Evolutionary conservation across 2,888 invertebrate species (phyloP).

Genomic region (Acrobasis consociella): DNA sequence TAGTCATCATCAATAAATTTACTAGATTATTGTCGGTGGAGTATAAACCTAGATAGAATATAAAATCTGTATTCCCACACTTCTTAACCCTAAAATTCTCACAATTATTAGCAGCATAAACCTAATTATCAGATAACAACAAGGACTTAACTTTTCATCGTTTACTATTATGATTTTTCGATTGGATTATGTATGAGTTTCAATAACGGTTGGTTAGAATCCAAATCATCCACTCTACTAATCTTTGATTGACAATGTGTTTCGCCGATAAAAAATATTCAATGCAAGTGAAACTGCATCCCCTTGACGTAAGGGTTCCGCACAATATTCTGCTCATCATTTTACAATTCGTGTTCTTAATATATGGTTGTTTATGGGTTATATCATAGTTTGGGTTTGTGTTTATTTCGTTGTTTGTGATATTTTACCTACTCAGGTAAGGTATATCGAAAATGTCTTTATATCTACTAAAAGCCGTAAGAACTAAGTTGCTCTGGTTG

Average conservation of each 20-base stretch:
- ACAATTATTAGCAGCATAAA: conserved; percentile 7
- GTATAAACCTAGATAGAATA: background rate
- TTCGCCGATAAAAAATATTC: background rate
- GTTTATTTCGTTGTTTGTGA: too few relatives aligned
- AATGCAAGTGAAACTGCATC: background rate
- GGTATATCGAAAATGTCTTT: too few relatives aligned
- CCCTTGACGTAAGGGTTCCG: background rate
- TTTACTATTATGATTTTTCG: background rate
- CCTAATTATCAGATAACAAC: conserved; percentile 16
- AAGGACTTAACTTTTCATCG: background rate
- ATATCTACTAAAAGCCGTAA: too few relatives aligned
- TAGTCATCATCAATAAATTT: too few relatives aligned
- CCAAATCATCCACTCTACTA: conserved; percentile 12
- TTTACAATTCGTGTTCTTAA: too few relatives aligned
- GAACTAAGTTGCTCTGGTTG: too few relatives aligned
- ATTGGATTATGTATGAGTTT: conserved; percentile 8
- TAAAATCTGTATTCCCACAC: background rate
- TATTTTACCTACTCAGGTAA: too few relatives aligned
- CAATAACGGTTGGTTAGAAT: conserved; percentile 6
- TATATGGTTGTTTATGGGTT: too few relatives aligned
- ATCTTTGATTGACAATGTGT: conserved; percentile 18
- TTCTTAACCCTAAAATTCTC: background rate
- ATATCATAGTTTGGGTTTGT: background rate
- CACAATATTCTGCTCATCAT: background rate
- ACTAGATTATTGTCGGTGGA: too few relatives aligned